Percentiles rank a stretch among this genome's conserved stretches.
Conservation (phyloP, 2,113 vertebrate genomes). For the Anhinga rufa region DNA sequence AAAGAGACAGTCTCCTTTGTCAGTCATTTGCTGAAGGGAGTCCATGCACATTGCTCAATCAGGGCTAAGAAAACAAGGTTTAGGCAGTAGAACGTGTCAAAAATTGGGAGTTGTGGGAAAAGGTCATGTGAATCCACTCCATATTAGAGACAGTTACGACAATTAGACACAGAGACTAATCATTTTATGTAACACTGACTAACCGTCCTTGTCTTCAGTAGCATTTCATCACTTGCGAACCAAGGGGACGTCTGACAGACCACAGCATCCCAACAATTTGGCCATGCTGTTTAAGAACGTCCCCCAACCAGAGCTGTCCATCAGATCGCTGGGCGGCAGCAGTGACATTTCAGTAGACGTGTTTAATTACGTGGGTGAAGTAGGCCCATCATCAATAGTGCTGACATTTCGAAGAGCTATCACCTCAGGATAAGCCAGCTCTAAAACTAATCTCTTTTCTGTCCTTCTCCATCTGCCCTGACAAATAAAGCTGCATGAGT, state of each 20-base stretch:
- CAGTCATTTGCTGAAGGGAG: not conserved
- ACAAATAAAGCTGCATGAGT: constrained; percentile 35
- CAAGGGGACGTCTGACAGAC: not conserved
- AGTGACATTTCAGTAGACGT: constrained; percentile 1
- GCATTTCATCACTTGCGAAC: not conserved
- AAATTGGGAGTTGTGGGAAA: not conserved
- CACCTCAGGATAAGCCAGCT: constrained; percentile 49
- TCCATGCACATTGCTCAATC: not conserved
- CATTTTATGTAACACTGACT: not conserved
- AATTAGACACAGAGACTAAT: not conserved
- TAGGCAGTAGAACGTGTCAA: not conserved
- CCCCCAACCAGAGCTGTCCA: not conserved
- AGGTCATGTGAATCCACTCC: not conserved
- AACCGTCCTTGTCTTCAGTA: not conserved
- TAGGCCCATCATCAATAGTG: constrained; percentile 19
- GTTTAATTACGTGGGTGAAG: constrained; percentile 42
- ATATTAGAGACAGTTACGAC: not conserved
- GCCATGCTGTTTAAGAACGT: not conserved
- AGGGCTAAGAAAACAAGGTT: not conserved
- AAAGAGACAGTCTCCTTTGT: not conserved
- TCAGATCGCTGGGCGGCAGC: not conserved
- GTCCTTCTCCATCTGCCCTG: constrained; percentile 23
- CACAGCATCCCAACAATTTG: not conserved
- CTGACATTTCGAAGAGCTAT: constrained; percentile 46
- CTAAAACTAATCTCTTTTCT: constrained; percentile 53